A percentile compares a stretch with the other conserved stretches of the same genome.
phyloP scores from a whole-genome alignment of 2,888 invertebrate species.

The Strigamia maritima region DNA sequence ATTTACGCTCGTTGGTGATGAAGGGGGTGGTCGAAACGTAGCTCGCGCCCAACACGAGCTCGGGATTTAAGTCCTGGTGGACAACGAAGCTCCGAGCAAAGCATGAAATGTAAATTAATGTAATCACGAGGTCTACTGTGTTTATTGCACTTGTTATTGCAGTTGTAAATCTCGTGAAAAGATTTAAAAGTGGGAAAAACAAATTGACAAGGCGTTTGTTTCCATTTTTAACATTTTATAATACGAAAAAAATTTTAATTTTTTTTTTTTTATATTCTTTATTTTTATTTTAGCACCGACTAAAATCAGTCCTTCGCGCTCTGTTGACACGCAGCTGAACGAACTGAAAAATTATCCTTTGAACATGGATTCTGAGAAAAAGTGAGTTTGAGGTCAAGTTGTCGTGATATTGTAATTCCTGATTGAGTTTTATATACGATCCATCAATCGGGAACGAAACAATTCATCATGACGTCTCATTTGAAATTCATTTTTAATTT shows the following conservation, averaged over 20 bases:
- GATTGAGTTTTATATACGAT: not conserved
- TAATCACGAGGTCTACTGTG: not conserved
- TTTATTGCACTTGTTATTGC: conserved; percentile 1
- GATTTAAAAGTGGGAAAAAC: not conserved
- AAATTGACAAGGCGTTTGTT: not conserved
- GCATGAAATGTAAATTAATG: conserved; percentile 23
- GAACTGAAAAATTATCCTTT: conserved; percentile 48
- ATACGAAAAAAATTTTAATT: not conserved
- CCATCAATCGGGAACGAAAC: not conserved
- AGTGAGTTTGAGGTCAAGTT: not conserved
- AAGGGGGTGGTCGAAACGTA: not conserved
- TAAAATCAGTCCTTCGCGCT: conserved; percentile 52
- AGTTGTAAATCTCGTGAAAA: conserved; percentile 1
- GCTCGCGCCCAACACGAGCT: not conserved
- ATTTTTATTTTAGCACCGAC: conserved; percentile 35
- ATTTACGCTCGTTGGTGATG: conserved; percentile 8
- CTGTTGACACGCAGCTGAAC: conserved; percentile 56
- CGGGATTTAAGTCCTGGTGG: conserved; percentile 7
- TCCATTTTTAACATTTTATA: not conserved
- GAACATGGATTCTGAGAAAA: conserved; percentile 35
- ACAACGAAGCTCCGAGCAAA: not conserved
- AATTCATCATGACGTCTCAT: not conserved
- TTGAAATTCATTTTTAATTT: not conserved
- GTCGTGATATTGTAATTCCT: not conserved
- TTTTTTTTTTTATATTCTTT: not conserved